Evolutionary conservation across 2,113 vertebrate species (phyloP).

Genomic region (Cnemophilus loriae): DNA sequence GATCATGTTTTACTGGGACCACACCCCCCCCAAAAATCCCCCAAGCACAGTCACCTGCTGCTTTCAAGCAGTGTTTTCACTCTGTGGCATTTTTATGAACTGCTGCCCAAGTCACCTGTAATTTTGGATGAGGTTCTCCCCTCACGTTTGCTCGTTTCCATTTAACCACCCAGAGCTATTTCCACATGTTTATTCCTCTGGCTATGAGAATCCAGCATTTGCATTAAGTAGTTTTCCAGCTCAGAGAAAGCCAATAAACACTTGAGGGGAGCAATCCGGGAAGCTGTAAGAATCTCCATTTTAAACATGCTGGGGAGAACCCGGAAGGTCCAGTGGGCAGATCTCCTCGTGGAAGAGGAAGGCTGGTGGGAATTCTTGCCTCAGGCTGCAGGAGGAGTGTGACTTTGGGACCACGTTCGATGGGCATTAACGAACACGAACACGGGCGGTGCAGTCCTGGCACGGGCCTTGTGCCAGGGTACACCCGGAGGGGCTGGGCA

Average conservation of each 20-base stretch:
- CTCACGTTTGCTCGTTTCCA: neutral
- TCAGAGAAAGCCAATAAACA: neutral
- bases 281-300: neutral
- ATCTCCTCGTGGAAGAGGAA: neutral
- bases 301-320: neutral
- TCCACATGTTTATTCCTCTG: neutral
- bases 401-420: neutral
- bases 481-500: neutral
- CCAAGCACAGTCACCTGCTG: neutral
- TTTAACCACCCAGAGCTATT: neutral
- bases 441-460: fast-evolving
- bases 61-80: neutral
- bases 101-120: neutral
- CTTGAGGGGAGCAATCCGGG: neutral
- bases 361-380: neutral
- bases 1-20: neutral
- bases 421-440: neutral
- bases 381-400: neutral
- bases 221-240: neutral
- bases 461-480: neutral
- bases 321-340: fast-evolving
- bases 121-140: neutral
- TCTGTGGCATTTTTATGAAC: neutral
- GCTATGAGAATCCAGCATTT: neutral
- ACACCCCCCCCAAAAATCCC: neutral